phyloP scores from a whole-genome alignment of 2,797 vertebrate genomes.

The Semotilus atromaculatus region DNA sequence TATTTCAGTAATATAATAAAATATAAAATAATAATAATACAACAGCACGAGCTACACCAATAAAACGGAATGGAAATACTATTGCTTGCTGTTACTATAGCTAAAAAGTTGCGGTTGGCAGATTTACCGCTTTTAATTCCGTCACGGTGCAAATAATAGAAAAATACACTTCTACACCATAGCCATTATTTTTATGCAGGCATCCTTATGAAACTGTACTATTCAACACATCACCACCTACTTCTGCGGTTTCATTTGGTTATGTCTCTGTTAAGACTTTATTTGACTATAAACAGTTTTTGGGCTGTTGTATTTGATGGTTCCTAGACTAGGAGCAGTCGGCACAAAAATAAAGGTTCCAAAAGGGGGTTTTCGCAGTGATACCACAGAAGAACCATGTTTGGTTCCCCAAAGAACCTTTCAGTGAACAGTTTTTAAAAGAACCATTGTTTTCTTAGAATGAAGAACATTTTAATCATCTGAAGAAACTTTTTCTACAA shows the following conservation, averaged over 20 bases:
- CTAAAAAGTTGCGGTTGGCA: neutral
- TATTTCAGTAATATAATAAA: neutral
- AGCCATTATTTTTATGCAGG: slow-evolving; percentile 2
- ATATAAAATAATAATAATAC: neutral
- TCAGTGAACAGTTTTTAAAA: no score
- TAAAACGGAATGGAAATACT: neutral
- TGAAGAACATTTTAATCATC: no score
- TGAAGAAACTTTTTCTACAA: no score
- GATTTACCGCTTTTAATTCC: neutral
- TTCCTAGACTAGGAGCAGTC: no score
- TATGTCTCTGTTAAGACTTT: slow-evolving; percentile 16
- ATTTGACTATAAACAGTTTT: neutral
- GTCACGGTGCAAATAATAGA: neutral
- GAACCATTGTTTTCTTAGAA: no score
- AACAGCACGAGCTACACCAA: neutral
- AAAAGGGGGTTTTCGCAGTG: no score
- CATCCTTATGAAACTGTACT: neutral
- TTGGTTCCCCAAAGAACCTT: no score
- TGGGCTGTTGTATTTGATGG: neutral
- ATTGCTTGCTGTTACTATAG: neutral
- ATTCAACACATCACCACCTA: neutral
- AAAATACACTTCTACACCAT: neutral
- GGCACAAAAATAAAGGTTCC: no score
- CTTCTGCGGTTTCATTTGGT: slow-evolving; percentile 3
- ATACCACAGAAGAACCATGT: no score